Evolutionary conservation across 2,113 vertebrate genomes (phyloP).

Genomic region (Etheostoma spectabile): DNA sequence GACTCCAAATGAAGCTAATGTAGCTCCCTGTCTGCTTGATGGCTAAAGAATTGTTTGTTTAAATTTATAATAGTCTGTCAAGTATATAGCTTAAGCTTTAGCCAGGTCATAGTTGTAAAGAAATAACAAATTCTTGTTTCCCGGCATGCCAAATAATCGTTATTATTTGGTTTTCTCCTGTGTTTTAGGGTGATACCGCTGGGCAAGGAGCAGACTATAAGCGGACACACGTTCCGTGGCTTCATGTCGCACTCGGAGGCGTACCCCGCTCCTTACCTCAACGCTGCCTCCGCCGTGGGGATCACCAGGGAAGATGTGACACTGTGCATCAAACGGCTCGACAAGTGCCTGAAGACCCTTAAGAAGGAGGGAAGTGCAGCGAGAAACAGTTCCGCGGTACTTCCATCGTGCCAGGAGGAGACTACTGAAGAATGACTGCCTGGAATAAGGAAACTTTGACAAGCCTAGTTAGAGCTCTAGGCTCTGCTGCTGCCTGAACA

Average conservation of each 20-base stretch:
- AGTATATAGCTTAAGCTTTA: neutral
- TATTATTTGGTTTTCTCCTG: neutral
- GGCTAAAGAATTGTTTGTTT: neutral
- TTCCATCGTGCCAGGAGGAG: conserved; percentile 32
- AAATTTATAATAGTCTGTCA: neutral
- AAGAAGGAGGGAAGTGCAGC: conserved; percentile 72
- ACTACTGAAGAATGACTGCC: conserved; percentile 41
- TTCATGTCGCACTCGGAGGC: conserved; percentile 93
- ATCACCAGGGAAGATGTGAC: conserved; percentile 92
- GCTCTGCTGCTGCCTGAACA: neutral
- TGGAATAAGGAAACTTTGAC: conserved; percentile 1
- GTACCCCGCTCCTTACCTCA: conserved; percentile 95
- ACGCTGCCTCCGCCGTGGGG: conserved; percentile 94
- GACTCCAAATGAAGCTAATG: neutral
- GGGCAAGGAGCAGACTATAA: conserved; percentile 88
- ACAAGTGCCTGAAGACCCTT: conserved; percentile 91
- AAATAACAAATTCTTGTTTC: too few relatives aligned
- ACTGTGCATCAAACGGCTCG: conserved; percentile 92
- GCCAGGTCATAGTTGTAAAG: neutral
- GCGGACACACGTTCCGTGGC: conserved; percentile 90
- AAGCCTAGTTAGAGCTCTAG: neutral
- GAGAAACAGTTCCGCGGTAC: neutral
- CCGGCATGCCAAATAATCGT: neutral
- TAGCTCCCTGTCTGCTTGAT: neutral
- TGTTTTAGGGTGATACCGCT: conserved; percentile 90